Percentiles rank a stretch among this genome's conserved stretches.
phyloP scores from a whole-genome alignment of 2,888 invertebrate genomes.

The Lasioglossum figueresi region DNA sequence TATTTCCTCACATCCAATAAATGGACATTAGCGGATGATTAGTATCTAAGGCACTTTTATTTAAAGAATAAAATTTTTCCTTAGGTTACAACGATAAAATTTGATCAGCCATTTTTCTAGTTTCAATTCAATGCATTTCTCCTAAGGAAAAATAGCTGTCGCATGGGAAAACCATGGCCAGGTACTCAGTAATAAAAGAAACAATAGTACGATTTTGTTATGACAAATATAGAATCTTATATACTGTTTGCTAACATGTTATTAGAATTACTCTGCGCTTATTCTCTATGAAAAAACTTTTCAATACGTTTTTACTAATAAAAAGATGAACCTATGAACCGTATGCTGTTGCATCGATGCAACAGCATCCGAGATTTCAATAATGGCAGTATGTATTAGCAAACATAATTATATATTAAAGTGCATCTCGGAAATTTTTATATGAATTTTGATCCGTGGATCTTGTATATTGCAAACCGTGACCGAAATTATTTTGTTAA shows the following conservation, averaged over 20 bases:
- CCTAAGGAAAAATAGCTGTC: constrained; percentile 59
- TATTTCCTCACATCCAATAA: background rate
- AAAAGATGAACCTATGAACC: constrained; percentile 50
- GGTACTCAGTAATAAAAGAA: constrained; percentile 69
- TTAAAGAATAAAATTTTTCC: constrained; percentile 76
- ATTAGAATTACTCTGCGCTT: constrained; percentile 50
- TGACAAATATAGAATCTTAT: constrained; percentile 53
- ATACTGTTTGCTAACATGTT: constrained; percentile 42
- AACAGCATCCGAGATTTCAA: constrained; percentile 44
- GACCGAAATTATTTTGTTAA: constrained; percentile 23
- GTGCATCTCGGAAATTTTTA: constrained; percentile 27
- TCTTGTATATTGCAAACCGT: constrained; percentile 8
- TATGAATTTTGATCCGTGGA: constrained; percentile 2
- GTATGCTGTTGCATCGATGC: constrained; percentile 39
- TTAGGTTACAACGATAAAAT: constrained; percentile 75
- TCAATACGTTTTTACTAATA: constrained; percentile 37
- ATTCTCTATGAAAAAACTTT: constrained; percentile 45
- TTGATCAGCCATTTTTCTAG: constrained; percentile 65
- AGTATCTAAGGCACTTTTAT: constrained; percentile 80
- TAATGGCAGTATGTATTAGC: constrained; percentile 67
- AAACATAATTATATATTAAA: constrained; percentile 46
- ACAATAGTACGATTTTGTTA: constrained; percentile 52
- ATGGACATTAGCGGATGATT: constrained; percentile 22
- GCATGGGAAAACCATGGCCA: constrained; percentile 72
- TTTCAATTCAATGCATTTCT: constrained; percentile 49